Percentiles rank a stretch among this genome's conserved stretches.
Evolutionary conservation across 2,888 invertebrate species (phyloP).

Genomic region (Andrena praecox): DNA sequence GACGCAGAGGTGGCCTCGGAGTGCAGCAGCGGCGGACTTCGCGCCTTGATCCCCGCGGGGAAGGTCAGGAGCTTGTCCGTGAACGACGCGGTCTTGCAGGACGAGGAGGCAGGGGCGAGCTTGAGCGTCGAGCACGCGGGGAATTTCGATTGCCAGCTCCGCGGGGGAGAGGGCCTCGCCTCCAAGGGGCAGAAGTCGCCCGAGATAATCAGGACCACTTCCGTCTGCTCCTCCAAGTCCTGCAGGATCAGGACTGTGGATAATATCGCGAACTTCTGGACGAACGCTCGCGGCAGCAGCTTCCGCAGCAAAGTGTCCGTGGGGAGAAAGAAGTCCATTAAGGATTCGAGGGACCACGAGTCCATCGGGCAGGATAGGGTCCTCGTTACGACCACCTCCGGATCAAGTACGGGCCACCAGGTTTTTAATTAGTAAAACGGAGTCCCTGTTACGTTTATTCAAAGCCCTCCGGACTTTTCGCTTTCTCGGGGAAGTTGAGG

Average conservation of each 20-base stretch:
- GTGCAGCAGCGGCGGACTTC: neutral
- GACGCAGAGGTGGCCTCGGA: neutral
- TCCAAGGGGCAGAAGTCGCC: constrained; percentile 18
- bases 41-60: constrained; percentile 12
- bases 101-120: constrained; percentile 24
- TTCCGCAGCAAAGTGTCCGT: constrained; percentile 71
- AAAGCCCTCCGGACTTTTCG: neutral
- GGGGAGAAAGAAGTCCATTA: constrained; percentile 69
- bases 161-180: neutral
- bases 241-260: constrained; percentile 72
- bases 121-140: neutral
- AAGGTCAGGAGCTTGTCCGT: constrained; percentile 48
- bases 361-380: constrained; percentile 55
- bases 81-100: constrained; percentile 40
- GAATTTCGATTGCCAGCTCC: neutral
- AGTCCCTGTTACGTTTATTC: neutral
- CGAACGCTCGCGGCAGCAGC: constrained; percentile 68
- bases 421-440: constrained; percentile 39
- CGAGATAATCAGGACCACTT: constrained; percentile 40
- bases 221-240: constrained; percentile 62
- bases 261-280: constrained; percentile 76
- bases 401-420: constrained; percentile 74
- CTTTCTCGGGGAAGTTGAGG: neutral
- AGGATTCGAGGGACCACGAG: constrained; percentile 72
- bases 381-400: constrained; percentile 68